A percentile compares a stretch with the other conserved stretches of the same genome.
phyloP scores from a whole-genome alignment of 2,888 invertebrate genomes.

The Phaedon cochleariae region DNA sequence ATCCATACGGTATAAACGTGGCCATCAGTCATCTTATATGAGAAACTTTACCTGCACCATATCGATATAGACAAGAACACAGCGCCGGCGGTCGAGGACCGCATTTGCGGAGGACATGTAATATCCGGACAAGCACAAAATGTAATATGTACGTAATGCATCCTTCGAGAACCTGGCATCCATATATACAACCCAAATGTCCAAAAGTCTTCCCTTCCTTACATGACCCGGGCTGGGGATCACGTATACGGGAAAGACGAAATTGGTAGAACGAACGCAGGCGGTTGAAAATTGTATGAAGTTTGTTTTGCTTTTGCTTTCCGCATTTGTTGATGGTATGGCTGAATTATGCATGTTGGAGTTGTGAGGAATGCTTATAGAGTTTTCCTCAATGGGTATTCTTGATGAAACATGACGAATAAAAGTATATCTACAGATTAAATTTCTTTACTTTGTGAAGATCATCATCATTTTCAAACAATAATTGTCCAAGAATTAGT shows the following conservation, averaged over 20 bases:
- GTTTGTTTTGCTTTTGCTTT: slow-evolving; percentile 47
- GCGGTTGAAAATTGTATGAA: slow-evolving; percentile 57
- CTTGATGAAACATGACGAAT: no score
- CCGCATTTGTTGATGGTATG: neutral
- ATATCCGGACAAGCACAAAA: slow-evolving; percentile 50
- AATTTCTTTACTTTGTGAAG: no score
- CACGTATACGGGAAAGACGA: slow-evolving; percentile 51
- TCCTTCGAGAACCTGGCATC: slow-evolving; percentile 51
- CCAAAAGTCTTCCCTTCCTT: slow-evolving; percentile 53
- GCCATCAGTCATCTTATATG: slow-evolving; percentile 50
- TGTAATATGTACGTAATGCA: slow-evolving; percentile 56
- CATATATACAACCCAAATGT: slow-evolving; percentile 58
- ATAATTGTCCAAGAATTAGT: no score
- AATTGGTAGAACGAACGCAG: slow-evolving; percentile 55
- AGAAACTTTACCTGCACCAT: slow-evolving; percentile 49
- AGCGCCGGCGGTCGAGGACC: slow-evolving; percentile 12
- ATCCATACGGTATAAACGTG: no score
- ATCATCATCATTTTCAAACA: no score
- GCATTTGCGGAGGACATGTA: slow-evolving; percentile 46
- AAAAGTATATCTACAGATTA: no score
- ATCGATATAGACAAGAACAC: slow-evolving; percentile 45
- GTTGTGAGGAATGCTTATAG: no score
- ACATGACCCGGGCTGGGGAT: slow-evolving; percentile 51
- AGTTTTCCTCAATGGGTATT: no score
- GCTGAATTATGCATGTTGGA: neutral